Evolutionary conservation across 2,797 vertebrate genomes (phyloP), one percentile per base, ranked within the genome.

Genomic region (Scomberomorus guttatus): DNA sequence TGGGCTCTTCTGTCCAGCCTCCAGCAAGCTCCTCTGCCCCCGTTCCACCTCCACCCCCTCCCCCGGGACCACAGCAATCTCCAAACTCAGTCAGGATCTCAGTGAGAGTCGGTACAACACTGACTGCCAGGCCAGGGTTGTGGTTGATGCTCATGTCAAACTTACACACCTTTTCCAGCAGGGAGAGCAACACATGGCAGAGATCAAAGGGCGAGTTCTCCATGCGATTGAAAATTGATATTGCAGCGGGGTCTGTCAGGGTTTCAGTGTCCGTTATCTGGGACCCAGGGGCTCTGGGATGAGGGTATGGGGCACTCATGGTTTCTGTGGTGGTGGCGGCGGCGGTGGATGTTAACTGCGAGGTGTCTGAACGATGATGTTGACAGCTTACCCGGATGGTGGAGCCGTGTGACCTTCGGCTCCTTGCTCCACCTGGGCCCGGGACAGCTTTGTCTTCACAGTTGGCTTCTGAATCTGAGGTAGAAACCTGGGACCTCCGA

Each of bases 181-280:
- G 94, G 11, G 97, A 99, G 29, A 99, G 92, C 65, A 99, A 93
- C 72, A 99, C 96, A 42, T 92, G 95, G 88, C 98, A 99, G 74
- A 99, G 96, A 67, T 99, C 97, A 88, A 99, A 99, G 9, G 98
- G 97, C 0, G 98, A 98, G 84, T 98, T 98, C 84, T 96, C 95
- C 90, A 90, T 89, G 72, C 89, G 95, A 89, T 94, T 96, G 80
- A 96, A 94, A 84, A 96, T 90, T 70, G 93, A 94, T 86, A 95
- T 95, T 78, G 95, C 94, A 63, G 95, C 94, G 9, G 95, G 91
- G 27, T 98, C 96, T 20, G 90, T 96, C 79, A 96, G 91, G 39
- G 91, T 85, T 75, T 97, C 96, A 2, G 81, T 62, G 83, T 94
- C 91, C 42, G 82, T 63, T 17, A 75, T 77, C 71, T 93, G 95